Percentiles rank a stretch among this genome's conserved stretches.
phyloP scores from a whole-genome alignment of 1,140 invertebrate species.

The Rhopalosiphum padi region DNA sequence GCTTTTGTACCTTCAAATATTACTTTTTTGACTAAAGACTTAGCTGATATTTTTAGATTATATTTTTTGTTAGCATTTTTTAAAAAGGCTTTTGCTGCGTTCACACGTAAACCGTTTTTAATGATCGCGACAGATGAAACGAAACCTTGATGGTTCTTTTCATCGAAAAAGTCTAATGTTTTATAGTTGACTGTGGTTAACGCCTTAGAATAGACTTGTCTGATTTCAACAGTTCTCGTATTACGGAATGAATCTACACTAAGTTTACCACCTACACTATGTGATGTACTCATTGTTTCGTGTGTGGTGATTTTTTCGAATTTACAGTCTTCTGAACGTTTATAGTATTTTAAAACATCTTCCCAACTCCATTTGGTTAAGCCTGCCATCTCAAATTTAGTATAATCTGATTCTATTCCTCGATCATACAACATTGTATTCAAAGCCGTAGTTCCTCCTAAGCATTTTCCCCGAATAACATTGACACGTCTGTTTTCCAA shows the following conservation, averaged over 20 bases:
- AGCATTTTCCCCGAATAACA: not conserved
- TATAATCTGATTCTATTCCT: conserved; percentile 20
- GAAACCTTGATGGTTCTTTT: conserved; percentile 41
- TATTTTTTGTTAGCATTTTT: conserved; percentile 71
- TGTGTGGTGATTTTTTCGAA: conserved; percentile 18
- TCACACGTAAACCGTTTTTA: conserved; percentile 71
- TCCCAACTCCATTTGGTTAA: conserved; percentile 26
- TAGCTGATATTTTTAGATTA: conserved; percentile 76
- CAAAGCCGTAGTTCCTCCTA: conserved; percentile 34
- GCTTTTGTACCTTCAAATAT: conserved; percentile 68
- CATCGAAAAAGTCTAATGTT: not conserved
- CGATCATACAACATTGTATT: conserved; percentile 53
- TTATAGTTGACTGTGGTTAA: not conserved
- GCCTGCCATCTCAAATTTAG: not conserved
- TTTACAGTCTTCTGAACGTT: conserved; percentile 40
- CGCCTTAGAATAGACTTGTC: not conserved
- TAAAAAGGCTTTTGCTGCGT: conserved; percentile 79
- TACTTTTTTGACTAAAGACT: conserved; percentile 72
- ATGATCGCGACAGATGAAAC: conserved; percentile 29
- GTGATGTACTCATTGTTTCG: not conserved
- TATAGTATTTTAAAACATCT: conserved; percentile 33
- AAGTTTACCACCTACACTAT: not conserved
- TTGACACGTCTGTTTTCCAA: not conserved
- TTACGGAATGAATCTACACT: conserved; percentile 40
- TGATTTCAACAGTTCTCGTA: not conserved